phyloP scores from a whole-genome alignment of 2,888 invertebrate species.

The Lochmaea capreae region DNA sequence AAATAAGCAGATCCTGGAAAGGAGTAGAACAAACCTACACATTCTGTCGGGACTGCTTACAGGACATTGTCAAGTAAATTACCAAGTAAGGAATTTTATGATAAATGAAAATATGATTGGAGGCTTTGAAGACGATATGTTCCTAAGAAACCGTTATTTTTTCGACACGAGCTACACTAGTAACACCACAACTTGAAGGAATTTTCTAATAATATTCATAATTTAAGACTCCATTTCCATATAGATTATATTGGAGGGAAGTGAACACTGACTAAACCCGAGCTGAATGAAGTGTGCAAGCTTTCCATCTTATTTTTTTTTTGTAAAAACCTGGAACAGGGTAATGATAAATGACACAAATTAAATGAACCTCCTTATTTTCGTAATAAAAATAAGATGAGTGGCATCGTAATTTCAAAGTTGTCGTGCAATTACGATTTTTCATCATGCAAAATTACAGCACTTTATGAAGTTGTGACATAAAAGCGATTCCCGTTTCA shows the following conservation, averaged over 20 bases:
- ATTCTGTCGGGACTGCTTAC: too few species aligned
- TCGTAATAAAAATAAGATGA: constrained; percentile 20
- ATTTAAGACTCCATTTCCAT: neutral
- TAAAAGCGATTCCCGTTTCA: constrained; percentile 29
- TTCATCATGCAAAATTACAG: constrained; percentile 36
- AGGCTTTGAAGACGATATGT: too few species aligned
- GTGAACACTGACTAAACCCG: neutral
- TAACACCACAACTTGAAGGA: too few species aligned
- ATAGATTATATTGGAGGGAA: neutral
- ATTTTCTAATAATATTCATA: too few species aligned
- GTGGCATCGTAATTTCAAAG: constrained; percentile 17
- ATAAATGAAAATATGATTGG: too few species aligned
- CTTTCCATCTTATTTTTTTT: neutral
- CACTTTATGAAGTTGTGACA: constrained; percentile 31
- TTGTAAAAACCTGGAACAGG: neutral
- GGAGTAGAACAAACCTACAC: too few species aligned
- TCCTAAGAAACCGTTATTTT: too few species aligned
- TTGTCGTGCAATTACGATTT: constrained; percentile 31
- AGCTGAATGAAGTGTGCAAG: neutral
- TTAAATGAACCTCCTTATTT: constrained; percentile 19
- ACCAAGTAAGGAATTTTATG: too few species aligned
- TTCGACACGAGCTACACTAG: too few species aligned
- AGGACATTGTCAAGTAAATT: too few species aligned
- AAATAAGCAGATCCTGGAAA: too few species aligned
- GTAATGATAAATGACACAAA: constrained; percentile 12